phyloP scores from a whole-genome alignment of 2,797 vertebrate genomes.

The Bovichtus diacanthus region DNA sequence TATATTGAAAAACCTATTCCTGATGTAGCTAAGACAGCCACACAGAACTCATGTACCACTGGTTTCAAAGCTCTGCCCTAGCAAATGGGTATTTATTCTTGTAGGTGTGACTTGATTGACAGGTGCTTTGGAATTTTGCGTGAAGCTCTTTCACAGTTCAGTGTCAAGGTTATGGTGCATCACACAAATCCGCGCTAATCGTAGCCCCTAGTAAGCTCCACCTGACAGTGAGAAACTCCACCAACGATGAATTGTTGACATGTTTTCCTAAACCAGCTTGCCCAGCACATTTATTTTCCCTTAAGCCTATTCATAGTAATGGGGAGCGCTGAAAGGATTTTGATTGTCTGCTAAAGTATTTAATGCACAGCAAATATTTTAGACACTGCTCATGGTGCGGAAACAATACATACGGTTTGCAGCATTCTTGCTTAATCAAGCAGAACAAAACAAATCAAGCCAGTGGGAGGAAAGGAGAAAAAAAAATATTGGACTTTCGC shows the following conservation, averaged over 20 bases:
- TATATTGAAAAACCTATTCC: constrained; percentile 56
- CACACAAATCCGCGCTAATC: constrained; percentile 85
- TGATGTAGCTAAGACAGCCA: constrained; percentile 60
- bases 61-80: constrained; percentile 62
- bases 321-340: constrained; percentile 83
- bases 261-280: constrained; percentile 79
- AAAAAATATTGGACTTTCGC: constrained; percentile 44
- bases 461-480: constrained; percentile 57
- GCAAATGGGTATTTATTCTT: constrained; percentile 79
- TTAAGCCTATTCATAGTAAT: constrained; percentile 80
- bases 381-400: constrained; percentile 81
- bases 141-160: constrained; percentile 84
- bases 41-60: constrained; percentile 52
- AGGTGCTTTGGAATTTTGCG: constrained; percentile 81
- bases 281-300: constrained; percentile 79
- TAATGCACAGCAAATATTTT: constrained; percentile 87
- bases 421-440: constrained; percentile 85
- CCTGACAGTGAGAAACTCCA: constrained; percentile 81
- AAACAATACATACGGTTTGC: constrained; percentile 83
- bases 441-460: constrained; percentile 82
- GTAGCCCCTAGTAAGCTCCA: constrained; percentile 83
- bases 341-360: constrained; percentile 85
- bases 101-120: constrained; percentile 82
- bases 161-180: constrained; percentile 83
- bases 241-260: constrained; percentile 78